Conservation (phyloP, 2,113 vertebrate genomes). For the Pterocles orientalis region DNA sequence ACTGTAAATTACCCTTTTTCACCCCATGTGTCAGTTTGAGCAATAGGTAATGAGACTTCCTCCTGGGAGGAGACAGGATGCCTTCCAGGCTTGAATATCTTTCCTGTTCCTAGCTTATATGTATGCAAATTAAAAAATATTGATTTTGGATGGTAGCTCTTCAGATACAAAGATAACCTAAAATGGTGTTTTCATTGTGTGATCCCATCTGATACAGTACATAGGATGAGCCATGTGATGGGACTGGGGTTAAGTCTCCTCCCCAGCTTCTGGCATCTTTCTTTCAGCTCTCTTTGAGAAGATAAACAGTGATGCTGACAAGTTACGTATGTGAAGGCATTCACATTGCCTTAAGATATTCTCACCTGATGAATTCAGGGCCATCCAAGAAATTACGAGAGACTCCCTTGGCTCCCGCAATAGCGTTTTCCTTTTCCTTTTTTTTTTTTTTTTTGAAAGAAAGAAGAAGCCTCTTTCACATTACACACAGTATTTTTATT, state of each 20-base stretch:
- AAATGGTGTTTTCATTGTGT: conserved; percentile 44
- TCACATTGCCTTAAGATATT: conserved; percentile 41
- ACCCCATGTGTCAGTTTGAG: conserved; percentile 11
- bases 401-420: conserved; percentile 21
- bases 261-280: conserved; percentile 63
- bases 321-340: conserved; percentile 37
- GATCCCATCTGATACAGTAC: conserved; percentile 48
- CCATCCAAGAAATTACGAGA: conserved; percentile 42
- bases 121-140: conserved; percentile 62
- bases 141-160: conserved; percentile 54
- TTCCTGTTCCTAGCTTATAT: conserved; percentile 64
- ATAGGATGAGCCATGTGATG: conserved; percentile 9
- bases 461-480: neutral
- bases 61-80: conserved; percentile 66
- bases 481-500: neutral
- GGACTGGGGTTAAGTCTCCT: conserved; percentile 16
- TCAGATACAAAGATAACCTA: conserved; percentile 51
- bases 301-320: conserved; percentile 50
- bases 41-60: conserved; percentile 32
- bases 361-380: conserved; percentile 45
- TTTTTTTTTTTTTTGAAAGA: neutral
- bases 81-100: conserved; percentile 56
- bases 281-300: conserved; percentile 21
- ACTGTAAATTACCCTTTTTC: conserved; percentile 28
- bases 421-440: neutral